Conservation (phyloP, 2,888 invertebrate genomes). For the Cantharis nigra region DNA sequence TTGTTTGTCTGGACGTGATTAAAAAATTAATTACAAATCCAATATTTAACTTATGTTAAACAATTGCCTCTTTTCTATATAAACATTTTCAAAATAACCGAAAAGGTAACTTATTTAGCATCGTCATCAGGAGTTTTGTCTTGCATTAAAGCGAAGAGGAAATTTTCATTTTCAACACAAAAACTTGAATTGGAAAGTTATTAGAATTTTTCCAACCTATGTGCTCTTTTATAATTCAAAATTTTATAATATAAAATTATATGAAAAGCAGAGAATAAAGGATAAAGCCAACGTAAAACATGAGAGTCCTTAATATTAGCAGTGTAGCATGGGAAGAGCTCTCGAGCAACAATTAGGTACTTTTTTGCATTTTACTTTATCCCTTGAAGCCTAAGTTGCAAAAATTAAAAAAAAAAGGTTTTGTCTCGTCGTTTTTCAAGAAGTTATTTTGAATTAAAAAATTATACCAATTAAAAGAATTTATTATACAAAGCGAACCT, state of each 20-base stretch:
- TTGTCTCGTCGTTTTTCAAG: not conserved
- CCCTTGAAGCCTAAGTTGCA: not conserved
- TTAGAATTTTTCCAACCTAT: not conserved
- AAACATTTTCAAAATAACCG: too few relatives aligned
- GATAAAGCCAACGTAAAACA: not conserved
- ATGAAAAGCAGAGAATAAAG: not conserved
- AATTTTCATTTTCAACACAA: not conserved
- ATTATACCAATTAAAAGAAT: not conserved
- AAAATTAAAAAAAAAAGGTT: not conserved
- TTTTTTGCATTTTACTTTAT: not conserved
- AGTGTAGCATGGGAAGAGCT: not conserved
- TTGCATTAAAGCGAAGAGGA: too few relatives aligned
- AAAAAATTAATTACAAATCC: too few relatives aligned
- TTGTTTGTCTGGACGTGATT: too few relatives aligned
- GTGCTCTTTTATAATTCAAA: not conserved
- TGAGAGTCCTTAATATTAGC: not conserved
- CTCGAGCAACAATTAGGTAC: not conserved
- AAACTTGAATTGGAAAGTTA: not conserved
- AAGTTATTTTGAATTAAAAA: not conserved
- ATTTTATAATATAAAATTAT: too few relatives aligned
- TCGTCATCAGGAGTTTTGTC: too few relatives aligned
- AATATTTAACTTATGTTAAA: too few relatives aligned
- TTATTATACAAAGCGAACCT: not conserved
- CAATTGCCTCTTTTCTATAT: too few relatives aligned
- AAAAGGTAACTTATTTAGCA: too few relatives aligned